Conservation (phyloP, 2,797 vertebrate species). For the Myripristis jacobus region DNA sequence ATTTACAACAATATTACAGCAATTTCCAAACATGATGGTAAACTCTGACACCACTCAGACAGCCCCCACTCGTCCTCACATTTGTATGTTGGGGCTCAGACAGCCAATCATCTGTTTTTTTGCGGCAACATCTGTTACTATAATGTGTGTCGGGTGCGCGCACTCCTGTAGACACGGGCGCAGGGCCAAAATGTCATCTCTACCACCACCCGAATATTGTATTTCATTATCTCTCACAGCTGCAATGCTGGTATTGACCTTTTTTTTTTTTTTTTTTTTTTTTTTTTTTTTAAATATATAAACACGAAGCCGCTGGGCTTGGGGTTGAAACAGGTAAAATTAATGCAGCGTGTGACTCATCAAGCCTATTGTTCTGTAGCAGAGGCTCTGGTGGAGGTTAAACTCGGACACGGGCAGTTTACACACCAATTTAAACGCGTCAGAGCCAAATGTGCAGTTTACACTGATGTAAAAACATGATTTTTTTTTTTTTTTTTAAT, state of each 20-base stretch:
- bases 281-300: no score
- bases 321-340: conserved; percentile 1
- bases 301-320: neutral
- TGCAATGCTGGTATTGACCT: conserved; percentile 18
- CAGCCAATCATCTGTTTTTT: conserved; percentile 16
- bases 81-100: neutral
- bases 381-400: neutral
- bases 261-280: no score
- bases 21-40: neutral
- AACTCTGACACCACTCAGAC: neutral
- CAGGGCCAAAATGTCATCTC: conserved; percentile 21
- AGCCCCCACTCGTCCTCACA: neutral
- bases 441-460: no score
- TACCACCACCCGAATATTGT: neutral
- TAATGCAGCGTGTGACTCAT: neutral
- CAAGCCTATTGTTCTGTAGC: neutral
- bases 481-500: no score
- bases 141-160: neutral
- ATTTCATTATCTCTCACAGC: conserved; percentile 27
- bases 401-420: neutral
- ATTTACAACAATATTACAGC: no score
- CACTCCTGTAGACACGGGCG: neutral
- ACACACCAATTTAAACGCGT: no score
- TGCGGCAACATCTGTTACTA: conserved; percentile 26
- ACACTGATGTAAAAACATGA: no score